Conservation (phyloP, 2,797 vertebrate genomes). For the Coreius guichenoti region DNA sequence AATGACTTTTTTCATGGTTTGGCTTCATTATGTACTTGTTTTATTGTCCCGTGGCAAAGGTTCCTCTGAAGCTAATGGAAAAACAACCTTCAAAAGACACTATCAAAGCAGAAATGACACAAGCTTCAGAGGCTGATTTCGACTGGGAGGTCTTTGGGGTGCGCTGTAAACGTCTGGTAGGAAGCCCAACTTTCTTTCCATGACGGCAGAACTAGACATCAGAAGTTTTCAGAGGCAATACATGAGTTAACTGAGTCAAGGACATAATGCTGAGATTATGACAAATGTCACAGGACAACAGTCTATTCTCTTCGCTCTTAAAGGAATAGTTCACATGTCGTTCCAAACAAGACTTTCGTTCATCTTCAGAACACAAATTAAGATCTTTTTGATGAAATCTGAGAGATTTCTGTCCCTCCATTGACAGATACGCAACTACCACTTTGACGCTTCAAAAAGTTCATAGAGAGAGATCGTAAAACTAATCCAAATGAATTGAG, state of each 20-base stretch:
- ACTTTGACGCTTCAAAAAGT: no score
- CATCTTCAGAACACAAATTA: no score
- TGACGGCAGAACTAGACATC: conserved; percentile 46
- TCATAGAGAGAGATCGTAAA: no score
- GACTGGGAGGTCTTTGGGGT: conserved; percentile 52
- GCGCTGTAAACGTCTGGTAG: conserved; percentile 49
- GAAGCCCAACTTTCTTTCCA: conserved; percentile 57
- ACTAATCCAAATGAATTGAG: no score
- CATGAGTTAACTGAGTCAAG: not conserved
- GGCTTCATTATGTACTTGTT: conserved; percentile 28
- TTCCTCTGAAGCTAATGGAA: conserved; percentile 56
- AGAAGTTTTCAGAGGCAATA: not conserved
- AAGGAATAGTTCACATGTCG: no score
- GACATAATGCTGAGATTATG: not conserved
- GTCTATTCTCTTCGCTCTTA: not conserved
- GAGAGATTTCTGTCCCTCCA: no score
- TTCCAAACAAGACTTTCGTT: no score
- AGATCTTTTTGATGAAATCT: no score
- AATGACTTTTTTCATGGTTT: conserved; percentile 10
- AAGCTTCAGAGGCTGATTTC: conserved; percentile 25
- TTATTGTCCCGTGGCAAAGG: conserved; percentile 31
- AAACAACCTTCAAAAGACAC: conserved; percentile 51
- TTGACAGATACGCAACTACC: no score
- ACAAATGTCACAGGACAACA: not conserved
- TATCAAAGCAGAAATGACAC: conserved; percentile 40